A percentile compares a stretch with the other conserved stretches of the same genome.
phyloP scores from a whole-genome alignment of 2,888 invertebrate genomes.

The Mythimna lalbum region DNA sequence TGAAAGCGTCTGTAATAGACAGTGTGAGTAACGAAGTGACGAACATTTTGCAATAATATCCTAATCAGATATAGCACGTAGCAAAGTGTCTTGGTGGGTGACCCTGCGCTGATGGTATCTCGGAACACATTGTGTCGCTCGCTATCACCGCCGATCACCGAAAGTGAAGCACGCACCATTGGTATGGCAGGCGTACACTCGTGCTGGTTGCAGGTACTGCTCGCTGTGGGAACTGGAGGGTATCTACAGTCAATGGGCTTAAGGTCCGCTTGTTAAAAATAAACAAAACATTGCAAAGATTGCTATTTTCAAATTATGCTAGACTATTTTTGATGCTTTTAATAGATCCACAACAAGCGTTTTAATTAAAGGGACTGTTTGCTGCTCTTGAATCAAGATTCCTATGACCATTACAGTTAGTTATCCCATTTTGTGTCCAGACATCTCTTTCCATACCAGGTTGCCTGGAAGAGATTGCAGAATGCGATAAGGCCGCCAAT shows the following conservation, averaged over 20 bases:
- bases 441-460: too few species aligned
- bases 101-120: constrained; percentile 22
- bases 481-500: too few species aligned
- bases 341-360: too few species aligned
- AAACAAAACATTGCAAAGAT: too few species aligned
- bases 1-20: too few species aligned
- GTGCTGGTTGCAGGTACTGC: constrained; percentile 7
- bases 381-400: too few species aligned
- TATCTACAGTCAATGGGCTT: not conserved
- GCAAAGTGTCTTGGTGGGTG: not conserved
- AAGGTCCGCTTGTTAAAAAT: not conserved
- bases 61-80: not conserved
- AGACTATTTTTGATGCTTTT: too few species aligned
- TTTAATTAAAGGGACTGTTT: too few species aligned
- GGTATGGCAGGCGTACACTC: not conserved
- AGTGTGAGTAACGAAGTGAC: not conserved
- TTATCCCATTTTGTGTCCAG: too few species aligned
- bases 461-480: too few species aligned
- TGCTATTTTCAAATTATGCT: too few species aligned
- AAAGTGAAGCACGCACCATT: constrained; percentile 16
- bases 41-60: not conserved
- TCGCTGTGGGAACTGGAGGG: not conserved
- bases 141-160: constrained; percentile 16
- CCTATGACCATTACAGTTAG: not conserved
- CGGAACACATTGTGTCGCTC: constrained; percentile 11